These are phyloP conservation scores for Parus major DNA, from an alignment of 2,113 vertebrate genomes.

Conservation along the genomic window DNA sequence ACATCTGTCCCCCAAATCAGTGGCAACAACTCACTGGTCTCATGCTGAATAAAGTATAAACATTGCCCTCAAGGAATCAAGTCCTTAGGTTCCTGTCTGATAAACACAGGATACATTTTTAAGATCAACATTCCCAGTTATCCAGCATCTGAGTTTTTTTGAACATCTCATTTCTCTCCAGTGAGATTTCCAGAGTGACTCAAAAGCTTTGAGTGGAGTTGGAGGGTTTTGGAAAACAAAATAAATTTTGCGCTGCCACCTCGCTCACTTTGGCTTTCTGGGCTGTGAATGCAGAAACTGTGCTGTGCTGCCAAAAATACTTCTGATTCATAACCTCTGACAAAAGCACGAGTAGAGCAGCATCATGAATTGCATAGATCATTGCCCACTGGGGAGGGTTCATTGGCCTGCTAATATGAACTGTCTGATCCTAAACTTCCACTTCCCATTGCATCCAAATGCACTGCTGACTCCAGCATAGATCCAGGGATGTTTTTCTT, in stretches of 20 bases:
- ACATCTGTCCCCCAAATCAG: background rate
- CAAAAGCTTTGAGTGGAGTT: background rate
- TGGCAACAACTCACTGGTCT: background rate
- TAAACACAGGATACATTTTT: constrained; percentile 1
- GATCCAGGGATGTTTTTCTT: constrained; percentile 12
- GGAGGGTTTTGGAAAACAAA: background rate
- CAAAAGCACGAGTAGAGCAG: background rate
- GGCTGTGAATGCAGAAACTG: background rate
- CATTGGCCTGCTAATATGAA: constrained; percentile 38
- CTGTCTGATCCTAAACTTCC: constrained; percentile 37
- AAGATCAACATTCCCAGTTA: background rate
- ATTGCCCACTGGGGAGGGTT: background rate
- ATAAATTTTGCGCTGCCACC: background rate
- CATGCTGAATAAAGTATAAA: background rate
- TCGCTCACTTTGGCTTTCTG: background rate
- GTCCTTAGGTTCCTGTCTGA: background rate
- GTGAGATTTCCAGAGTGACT: background rate
- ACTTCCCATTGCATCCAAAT: constrained; percentile 44
- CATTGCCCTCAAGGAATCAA: background rate
- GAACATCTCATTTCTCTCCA: background rate
- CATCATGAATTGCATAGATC: background rate
- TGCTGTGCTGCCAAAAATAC: constrained; percentile 16
- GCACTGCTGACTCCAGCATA: background rate
- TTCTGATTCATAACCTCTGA: constrained; percentile 19
- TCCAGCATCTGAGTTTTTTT: background rate